These are phyloP conservation scores for Moxostoma hubbsi DNA, from an alignment of 2,797 vertebrate species.

Conservation along the genomic window DNA sequence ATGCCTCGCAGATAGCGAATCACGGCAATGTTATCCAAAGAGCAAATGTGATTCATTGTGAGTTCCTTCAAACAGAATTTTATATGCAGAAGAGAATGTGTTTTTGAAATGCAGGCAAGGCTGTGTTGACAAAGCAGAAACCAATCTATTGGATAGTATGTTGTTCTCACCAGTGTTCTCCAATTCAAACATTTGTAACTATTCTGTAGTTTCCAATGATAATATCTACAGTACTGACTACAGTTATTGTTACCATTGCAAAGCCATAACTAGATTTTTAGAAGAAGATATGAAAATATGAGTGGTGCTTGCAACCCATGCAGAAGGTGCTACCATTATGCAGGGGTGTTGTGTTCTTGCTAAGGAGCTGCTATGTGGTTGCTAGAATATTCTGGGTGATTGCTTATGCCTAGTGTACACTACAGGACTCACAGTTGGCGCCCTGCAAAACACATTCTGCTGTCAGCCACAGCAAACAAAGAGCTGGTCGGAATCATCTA, in stretches of 20 bases:
- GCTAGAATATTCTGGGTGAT: background rate
- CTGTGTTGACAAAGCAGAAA: background rate
- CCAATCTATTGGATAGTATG: background rate
- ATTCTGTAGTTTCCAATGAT: too few species aligned
- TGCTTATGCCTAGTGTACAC: too few species aligned
- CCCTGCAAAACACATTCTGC: too few species aligned
- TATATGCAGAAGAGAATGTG: background rate
- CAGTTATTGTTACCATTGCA: background rate
- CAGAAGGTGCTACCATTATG: background rate
- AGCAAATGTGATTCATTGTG: slow-evolving; percentile 23
- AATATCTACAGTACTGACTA: background rate
- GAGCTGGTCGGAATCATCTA: too few species aligned
- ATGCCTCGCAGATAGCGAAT: slow-evolving; percentile 6
- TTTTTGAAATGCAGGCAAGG: background rate
- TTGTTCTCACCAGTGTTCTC: background rate
- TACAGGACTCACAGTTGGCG: too few species aligned
- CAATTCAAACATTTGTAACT: background rate
- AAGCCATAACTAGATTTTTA: too few species aligned
- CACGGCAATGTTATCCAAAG: slow-evolving; percentile 1
- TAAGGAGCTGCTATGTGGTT: background rate
- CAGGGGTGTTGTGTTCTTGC: background rate
- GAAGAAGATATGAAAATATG: too few species aligned
- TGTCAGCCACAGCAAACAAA: too few species aligned
- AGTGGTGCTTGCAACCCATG: too few species aligned
- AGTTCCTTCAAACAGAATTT: background rate